Evolutionary conservation across 1,140 invertebrate genomes (phyloP), one percentile per base, ranked within the genome.

Genomic region (Notospermus geniculatus): DNA sequence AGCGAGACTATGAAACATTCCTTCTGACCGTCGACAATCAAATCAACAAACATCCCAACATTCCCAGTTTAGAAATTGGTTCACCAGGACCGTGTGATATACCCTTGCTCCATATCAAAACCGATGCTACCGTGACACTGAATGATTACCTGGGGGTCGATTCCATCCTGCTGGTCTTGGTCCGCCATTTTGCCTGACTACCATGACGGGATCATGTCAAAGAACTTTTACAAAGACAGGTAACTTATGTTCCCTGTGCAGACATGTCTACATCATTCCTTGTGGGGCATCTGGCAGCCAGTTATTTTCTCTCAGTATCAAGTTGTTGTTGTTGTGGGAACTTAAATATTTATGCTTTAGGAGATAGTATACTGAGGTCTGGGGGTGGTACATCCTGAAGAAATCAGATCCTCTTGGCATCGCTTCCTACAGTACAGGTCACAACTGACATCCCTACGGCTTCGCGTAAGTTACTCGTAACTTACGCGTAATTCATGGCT

Each of bases 181-280:
- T 76, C 22, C 58, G 75, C 28, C 75, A 77, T 62, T 77, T 77
- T 70, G 75, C 73, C 17, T 77, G 75, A 77, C 69, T 77, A 17
- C 75, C 75, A 57, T 77, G 75, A 77, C 75, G 71, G 53, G 63
- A 61, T 28, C 75, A 77, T 54, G 59, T 76, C 29, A 41, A 55
- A 53, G 61, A 71, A 25, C 29, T 74, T 36, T 57, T 66, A n/a
- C 17, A 57, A 15, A 43, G 54, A 39, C 61, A 71, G 70, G 72
- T 73, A 36, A 36, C 36, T 28, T 23, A 19, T 27, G 17, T 27
- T 28, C 1, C 27, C 1, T 4, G 17, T 54, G 2, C 22, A 23
- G 28, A 17, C 28, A 23, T 22, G 1, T 27, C 17, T 54, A 27
- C 11, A n/a, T 13, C 39, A 13, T 43, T 13, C 39, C n/a, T 43